Conservation (phyloP, 2,888 invertebrate genomes). For the Acronicta leporina region DNA sequence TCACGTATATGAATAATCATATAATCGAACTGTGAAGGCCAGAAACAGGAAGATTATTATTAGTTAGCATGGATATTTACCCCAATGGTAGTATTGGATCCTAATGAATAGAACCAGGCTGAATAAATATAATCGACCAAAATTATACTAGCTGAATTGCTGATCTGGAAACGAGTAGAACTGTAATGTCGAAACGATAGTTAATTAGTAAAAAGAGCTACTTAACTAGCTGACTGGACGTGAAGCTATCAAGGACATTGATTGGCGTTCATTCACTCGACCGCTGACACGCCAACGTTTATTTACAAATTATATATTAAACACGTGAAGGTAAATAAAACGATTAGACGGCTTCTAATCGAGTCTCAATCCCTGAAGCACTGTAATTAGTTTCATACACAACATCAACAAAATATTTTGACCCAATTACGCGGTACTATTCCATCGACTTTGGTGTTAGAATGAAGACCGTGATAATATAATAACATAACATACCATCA, state of each 20-base stretch:
- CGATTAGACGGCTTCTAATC: neutral
- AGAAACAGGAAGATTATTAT: no score
- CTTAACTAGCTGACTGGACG: conserved; percentile 1
- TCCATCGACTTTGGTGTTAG: no score
- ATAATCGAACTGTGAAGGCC: neutral
- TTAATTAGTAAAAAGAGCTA: conserved; percentile 22
- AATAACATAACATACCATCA: no score
- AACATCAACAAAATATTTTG: no score
- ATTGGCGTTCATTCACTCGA: conserved; percentile 38
- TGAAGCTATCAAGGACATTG: conserved; percentile 23
- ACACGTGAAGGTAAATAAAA: conserved; percentile 7
- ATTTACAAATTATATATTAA: conserved; percentile 40
- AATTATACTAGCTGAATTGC: neutral
- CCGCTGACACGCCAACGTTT: conserved; percentile 28
- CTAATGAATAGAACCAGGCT: neutral
- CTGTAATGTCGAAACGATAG: conserved; percentile 4
- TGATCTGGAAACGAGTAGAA: conserved; percentile 1
- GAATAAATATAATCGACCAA: neutral
- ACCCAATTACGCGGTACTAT: no score
- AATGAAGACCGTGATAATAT: no score
- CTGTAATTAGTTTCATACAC: neutral
- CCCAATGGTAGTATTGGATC: neutral
- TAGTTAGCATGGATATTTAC: neutral
- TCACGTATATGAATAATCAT: no score
- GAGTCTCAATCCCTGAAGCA: neutral